Percentiles rank a stretch among this genome's conserved stretches.
phyloP scores from a whole-genome alignment of 64 coral and sea anemone species.

The Hydrozoanthus tunicans region DNA sequence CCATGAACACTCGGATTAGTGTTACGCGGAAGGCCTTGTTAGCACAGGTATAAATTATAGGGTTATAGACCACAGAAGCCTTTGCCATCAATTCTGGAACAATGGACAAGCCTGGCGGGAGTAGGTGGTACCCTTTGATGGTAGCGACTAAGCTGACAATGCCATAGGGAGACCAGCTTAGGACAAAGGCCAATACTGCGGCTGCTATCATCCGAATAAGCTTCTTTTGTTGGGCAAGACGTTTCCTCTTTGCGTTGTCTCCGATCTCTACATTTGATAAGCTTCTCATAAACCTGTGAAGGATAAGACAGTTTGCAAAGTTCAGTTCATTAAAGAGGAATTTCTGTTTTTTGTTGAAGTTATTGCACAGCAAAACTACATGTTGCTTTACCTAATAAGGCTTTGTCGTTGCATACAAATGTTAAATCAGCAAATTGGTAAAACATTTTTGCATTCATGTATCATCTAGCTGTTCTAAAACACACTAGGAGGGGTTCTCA shows the following conservation, averaged over 20 bases:
- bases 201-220: slow-evolving; percentile 5
- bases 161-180: slow-evolving; percentile 15
- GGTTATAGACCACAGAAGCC: slow-evolving; percentile 13
- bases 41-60: slow-evolving; percentile 2
- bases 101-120: not conserved
- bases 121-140: not conserved
- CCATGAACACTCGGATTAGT: not conserved
- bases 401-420: no score
- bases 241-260: not conserved
- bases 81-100: slow-evolving; percentile 28
- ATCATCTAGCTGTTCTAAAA: no score
- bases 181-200: not conserved
- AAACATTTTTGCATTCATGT: no score
- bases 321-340: no score
- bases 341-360: no score
- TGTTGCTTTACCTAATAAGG: no score
- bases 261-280: not conserved
- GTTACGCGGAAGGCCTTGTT: slow-evolving; percentile 8
- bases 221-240: not conserved
- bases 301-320: not conserved
- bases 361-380: no score
- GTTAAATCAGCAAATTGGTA: no score
- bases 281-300: not conserved
- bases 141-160: not conserved
- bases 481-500: no score